These are phyloP conservation scores for Drosophila teissieri DNA, from an alignment of 1,140 invertebrate species.

Conservation along the genomic window DNA sequence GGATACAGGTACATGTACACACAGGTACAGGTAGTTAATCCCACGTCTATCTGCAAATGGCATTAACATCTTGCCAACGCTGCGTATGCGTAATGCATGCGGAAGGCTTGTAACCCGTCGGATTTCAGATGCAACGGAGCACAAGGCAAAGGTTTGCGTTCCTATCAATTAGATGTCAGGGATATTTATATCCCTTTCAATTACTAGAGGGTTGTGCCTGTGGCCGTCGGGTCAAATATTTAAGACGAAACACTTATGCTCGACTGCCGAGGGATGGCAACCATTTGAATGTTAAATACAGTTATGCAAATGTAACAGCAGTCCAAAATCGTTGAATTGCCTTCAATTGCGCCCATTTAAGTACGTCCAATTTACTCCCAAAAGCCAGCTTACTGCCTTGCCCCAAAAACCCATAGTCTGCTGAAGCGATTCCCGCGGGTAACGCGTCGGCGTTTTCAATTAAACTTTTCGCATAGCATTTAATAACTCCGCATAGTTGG, in stretches of 20 bases:
- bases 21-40: slow-evolving; percentile 9
- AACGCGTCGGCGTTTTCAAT: slow-evolving; percentile 59
- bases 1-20: slow-evolving; percentile 16
- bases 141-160: background rate
- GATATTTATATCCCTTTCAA: background rate
- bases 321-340: slow-evolving; percentile 70
- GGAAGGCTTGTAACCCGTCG: slow-evolving; percentile 10
- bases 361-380: slow-evolving; percentile 50
- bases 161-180: slow-evolving; percentile 1
- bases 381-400: background rate
- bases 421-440: slow-evolving; percentile 23
- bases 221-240: slow-evolving; percentile 7
- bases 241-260: slow-evolving; percentile 37
- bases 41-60: slow-evolving; percentile 19
- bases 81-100: slow-evolving; percentile 31
- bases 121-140: background rate
- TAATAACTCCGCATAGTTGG: slow-evolving; percentile 74
- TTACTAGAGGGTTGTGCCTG: background rate
- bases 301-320: slow-evolving; percentile 71
- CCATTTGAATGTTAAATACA: slow-evolving; percentile 81
- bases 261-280: slow-evolving; percentile 54
- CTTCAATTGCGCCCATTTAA: slow-evolving; percentile 74
- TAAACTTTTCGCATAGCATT: slow-evolving; percentile 76
- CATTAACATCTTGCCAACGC: slow-evolving; percentile 20
- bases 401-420: slow-evolving; percentile 16